phyloP scores from a whole-genome alignment of 1,140 invertebrate species.

The Drosophila suzukii region DNA sequence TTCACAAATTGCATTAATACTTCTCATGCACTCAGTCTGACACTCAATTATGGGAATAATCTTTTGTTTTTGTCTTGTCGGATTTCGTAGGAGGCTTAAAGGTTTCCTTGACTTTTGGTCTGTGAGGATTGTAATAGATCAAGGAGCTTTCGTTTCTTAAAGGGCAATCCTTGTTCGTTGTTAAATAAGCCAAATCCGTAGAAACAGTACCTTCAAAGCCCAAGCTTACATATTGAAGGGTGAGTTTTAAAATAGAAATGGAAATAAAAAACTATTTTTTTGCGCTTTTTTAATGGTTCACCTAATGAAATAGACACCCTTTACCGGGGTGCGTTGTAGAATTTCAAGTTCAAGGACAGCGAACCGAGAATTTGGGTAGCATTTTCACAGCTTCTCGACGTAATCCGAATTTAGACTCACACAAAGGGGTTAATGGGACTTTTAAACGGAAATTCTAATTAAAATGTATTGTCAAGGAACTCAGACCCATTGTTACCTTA shows the following conservation, averaged over 20 bases:
- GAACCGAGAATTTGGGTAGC: background rate
- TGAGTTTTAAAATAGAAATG: background rate
- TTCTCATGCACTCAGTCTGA: conserved; percentile 25
- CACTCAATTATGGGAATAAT: conserved; percentile 28
- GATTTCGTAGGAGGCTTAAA: background rate
- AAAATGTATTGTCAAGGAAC: conserved; percentile 8
- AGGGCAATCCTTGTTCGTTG: background rate
- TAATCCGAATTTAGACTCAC: conserved; percentile 11
- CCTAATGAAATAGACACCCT: background rate
- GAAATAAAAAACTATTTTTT: too few relatives aligned
- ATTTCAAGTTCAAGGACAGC: conserved; percentile 33
- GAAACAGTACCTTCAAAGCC: background rate
- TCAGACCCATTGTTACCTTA: background rate
- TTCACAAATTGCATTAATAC: conserved; percentile 28
- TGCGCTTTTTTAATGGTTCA: background rate
- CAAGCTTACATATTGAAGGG: background rate
- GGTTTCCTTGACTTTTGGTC: background rate
- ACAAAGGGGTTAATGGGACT: conserved; percentile 3
- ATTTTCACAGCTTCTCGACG: background rate
- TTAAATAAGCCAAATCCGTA: too few relatives aligned
- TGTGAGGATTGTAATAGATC: background rate
- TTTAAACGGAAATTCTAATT: conserved; percentile 2
- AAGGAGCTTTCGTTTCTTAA: background rate
- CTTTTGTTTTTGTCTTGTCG: background rate
- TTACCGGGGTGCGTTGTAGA: conserved; percentile 22